Percentiles rank a stretch among this genome's conserved stretches.
These are phyloP conservation scores for Carposina sasakii DNA, from an alignment of 1,140 invertebrate genomes.

Conservation along the genomic window DNA sequence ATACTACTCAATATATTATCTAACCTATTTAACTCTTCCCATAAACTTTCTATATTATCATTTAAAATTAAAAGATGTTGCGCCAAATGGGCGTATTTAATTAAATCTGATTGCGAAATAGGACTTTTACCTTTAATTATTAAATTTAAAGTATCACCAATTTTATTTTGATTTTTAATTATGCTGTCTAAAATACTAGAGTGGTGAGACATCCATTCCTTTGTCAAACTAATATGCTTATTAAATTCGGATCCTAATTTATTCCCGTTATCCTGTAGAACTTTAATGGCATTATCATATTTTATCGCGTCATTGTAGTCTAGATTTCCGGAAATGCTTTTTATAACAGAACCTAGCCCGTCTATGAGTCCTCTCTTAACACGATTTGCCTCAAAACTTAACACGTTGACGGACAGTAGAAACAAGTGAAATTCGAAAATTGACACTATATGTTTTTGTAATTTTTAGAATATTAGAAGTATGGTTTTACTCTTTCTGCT, in stretches of 20 bases:
- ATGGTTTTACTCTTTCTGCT: no score
- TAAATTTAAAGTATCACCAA: slow-evolving; percentile 2
- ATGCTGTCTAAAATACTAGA: slow-evolving; percentile 14
- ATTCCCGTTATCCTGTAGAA: slow-evolving; percentile 16
- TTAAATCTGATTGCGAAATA: slow-evolving; percentile 9
- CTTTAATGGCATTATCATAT: slow-evolving; percentile 21
- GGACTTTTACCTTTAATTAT: slow-evolving; percentile 7
- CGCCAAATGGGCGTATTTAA: background rate
- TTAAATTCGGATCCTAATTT: slow-evolving; percentile 18
- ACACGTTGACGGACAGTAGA: no score
- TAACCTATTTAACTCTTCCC: background rate
- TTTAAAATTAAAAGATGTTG: background rate
- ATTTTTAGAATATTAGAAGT: no score
- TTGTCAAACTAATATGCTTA: slow-evolving; percentile 20
- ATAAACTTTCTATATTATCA: background rate
- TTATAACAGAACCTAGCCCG: slow-evolving; percentile 22
- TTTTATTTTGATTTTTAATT: slow-evolving; percentile 17
- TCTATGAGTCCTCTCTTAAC: slow-evolving; percentile 21
- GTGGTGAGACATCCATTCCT: slow-evolving; percentile 17
- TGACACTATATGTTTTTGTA: no score
- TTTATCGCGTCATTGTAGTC: slow-evolving; percentile 19
- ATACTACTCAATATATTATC: background rate
- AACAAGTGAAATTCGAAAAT: no score
- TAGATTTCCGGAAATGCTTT: slow-evolving; percentile 24
- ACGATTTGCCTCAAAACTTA: slow-evolving; percentile 9